Conservation (phyloP, 2,113 vertebrate species). For the Oxygymnocypris stewartii region DNA sequence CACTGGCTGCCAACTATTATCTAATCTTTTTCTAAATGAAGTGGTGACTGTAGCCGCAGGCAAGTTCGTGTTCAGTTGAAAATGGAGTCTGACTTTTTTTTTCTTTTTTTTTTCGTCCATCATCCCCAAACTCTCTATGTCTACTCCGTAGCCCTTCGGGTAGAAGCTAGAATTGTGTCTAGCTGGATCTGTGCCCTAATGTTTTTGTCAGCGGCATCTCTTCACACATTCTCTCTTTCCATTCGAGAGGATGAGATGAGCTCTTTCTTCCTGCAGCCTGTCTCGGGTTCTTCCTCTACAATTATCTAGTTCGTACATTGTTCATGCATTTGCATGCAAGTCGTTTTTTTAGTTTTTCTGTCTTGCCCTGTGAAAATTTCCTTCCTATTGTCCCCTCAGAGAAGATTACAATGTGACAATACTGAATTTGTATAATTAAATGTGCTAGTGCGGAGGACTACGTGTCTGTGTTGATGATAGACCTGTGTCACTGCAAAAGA, state of each 20-base stretch:
- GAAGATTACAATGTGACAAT: slow-evolving; percentile 53
- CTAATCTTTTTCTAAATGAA: slow-evolving; percentile 63
- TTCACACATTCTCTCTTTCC: slow-evolving; percentile 27
- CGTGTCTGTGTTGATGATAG: slow-evolving; percentile 50
- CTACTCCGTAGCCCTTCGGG: slow-evolving; percentile 44
- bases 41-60: slow-evolving; percentile 60
- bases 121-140: slow-evolving; percentile 27
- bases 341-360: slow-evolving; percentile 26
- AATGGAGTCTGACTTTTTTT: slow-evolving; percentile 43
- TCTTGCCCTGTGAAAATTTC: slow-evolving; percentile 35
- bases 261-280: slow-evolving; percentile 41
- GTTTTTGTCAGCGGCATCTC: slow-evolving; percentile 43
- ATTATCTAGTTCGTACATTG: slow-evolving; percentile 42
- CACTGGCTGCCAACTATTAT: slow-evolving; percentile 63
- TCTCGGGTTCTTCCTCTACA: slow-evolving; percentile 32
- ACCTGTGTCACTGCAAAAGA: slow-evolving; percentile 47
- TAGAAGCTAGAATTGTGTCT: slow-evolving; percentile 50
- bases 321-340: slow-evolving; percentile 36
- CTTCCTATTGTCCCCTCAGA: slow-evolving; percentile 46
- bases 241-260: slow-evolving; percentile 39
- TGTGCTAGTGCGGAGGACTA: slow-evolving; percentile 35
- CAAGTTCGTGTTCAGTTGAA: slow-evolving; percentile 59
- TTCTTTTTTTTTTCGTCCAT: neutral
- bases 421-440: slow-evolving; percentile 57
- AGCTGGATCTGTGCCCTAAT: slow-evolving; percentile 46